Evolutionary conservation across 2,797 vertebrate species (phyloP).

Genomic region (Galaxias olidus): DNA sequence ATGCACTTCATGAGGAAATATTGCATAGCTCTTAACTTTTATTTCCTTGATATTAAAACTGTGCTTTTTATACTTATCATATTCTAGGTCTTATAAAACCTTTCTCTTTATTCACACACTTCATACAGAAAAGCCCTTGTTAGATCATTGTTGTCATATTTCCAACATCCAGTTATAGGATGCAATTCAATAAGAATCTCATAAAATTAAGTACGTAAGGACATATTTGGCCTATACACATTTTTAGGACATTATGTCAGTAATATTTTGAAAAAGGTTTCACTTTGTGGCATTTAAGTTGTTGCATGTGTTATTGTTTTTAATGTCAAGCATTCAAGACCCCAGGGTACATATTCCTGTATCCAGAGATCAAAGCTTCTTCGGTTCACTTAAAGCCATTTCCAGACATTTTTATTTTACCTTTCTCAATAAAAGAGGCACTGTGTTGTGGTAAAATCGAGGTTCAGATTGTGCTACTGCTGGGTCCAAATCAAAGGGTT

Average conservation of each 20-base stretch:
- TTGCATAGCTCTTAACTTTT: constrained; percentile 84
- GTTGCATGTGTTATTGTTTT: background rate
- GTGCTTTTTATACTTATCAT: constrained; percentile 60
- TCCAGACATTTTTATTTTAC: constrained; percentile 5
- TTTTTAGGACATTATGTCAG: background rate
- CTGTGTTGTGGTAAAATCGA: constrained; percentile 50
- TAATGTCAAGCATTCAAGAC: constrained; percentile 15
- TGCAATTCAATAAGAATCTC: background rate
- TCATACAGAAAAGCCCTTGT: constrained; percentile 48
- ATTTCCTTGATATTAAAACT: constrained; percentile 66
- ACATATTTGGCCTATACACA: too few species aligned
- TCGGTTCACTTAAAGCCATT: too few species aligned
- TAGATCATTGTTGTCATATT: background rate
- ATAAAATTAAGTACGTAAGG: too few species aligned
- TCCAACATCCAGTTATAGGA: constrained; percentile 9
- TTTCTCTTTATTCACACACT: constrained; percentile 37
- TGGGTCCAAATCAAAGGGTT: background rate
- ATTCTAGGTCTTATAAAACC: background rate
- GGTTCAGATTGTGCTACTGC: constrained; percentile 21
- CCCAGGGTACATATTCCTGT: constrained; percentile 26
- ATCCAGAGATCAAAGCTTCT: constrained; percentile 28
- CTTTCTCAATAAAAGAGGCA: constrained; percentile 57
- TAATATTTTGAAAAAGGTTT: background rate
- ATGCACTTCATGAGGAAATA: constrained; percentile 76
- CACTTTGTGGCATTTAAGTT: constrained; percentile 4